Conservation (phyloP, 2,888 invertebrate genomes). For the Lacanobia wlatinum region DNA sequence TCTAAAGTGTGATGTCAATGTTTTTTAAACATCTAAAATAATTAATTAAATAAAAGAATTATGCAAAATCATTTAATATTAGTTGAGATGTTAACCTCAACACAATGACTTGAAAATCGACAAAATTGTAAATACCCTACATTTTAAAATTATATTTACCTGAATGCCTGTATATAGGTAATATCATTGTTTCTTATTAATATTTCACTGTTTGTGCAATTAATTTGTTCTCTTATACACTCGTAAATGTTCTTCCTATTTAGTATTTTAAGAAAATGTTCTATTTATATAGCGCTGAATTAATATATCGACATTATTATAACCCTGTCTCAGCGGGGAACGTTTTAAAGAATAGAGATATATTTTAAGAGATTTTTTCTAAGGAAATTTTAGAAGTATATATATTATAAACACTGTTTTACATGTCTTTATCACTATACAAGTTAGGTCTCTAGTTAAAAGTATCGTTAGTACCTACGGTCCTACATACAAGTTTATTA, state of each 20-base stretch:
- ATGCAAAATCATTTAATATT: constrained; percentile 7
- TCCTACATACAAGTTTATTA: constrained; percentile 73
- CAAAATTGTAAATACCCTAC: constrained; percentile 41
- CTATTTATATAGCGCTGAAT: constrained; percentile 86
- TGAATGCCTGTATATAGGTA: constrained; percentile 62
- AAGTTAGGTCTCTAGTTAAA: constrained; percentile 82
- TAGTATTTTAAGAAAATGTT: constrained; percentile 85
- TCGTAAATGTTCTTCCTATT: constrained; percentile 87
- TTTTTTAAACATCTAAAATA: constrained; percentile 14
- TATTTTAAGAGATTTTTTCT: constrained; percentile 90
- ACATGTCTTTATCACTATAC: constrained; percentile 87
- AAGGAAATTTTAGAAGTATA: constrained; percentile 83
- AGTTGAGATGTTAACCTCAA: background rate
- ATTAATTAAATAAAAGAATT: background rate
- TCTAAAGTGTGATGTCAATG: constrained; percentile 10
- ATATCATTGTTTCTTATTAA: constrained; percentile 77
- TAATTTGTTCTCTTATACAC: constrained; percentile 85
- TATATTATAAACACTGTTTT: constrained; percentile 82
- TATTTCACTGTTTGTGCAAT: constrained; percentile 87
- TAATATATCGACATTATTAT: constrained; percentile 80
- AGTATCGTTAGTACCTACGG: constrained; percentile 70
- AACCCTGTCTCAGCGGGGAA: constrained; percentile 75
- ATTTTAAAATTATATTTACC: constrained; percentile 49
- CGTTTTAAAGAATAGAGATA: constrained; percentile 85
- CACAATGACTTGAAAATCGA: constrained; percentile 17